Evolutionary conservation across 2,888 invertebrate species (phyloP).

Genomic region (Penaeus monodon): DNA sequence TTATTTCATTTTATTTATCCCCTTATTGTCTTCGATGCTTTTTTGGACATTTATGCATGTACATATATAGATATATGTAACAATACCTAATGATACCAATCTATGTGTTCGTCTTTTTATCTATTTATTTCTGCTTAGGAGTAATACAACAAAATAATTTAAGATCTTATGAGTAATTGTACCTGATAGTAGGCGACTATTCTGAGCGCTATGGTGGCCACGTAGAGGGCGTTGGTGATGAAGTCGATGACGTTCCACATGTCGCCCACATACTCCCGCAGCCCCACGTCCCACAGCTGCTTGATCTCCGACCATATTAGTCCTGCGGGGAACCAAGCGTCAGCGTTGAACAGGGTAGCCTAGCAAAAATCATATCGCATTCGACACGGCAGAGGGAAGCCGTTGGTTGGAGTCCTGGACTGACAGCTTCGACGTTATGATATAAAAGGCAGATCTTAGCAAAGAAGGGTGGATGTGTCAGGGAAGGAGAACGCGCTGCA

Average conservation of each 20-base stretch:
- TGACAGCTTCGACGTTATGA: neutral
- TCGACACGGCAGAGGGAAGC: neutral
- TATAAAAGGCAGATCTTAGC: neutral
- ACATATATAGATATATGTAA: too few species aligned
- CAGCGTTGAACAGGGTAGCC: neutral
- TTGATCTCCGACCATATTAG: conserved; percentile 99
- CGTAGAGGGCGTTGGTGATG: conserved; percentile 97
- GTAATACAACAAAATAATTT: neutral
- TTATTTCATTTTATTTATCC: too few species aligned
- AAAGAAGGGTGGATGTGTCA: neutral
- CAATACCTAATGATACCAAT: too few species aligned
- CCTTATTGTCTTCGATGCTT: too few species aligned
- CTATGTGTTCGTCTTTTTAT: too few species aligned
- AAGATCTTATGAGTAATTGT: conserved; percentile 66
- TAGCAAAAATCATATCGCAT: neutral
- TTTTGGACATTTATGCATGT: too few species aligned
- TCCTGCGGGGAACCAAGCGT: conserved; percentile 74
- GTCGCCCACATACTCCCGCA: conserved; percentile 95
- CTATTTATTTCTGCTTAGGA: too few species aligned
- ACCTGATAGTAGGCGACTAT: conserved; percentile 96
- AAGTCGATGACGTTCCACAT: conserved; percentile 99
- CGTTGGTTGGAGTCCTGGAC: neutral
- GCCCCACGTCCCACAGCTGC: conserved; percentile 97
- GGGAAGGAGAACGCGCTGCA: neutral
- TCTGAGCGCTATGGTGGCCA: conserved; percentile 94